Base-by-base conservation (phyloP, 92 coral and sea anemone genomes). In the Chrysogorgia sp. region DNA sequence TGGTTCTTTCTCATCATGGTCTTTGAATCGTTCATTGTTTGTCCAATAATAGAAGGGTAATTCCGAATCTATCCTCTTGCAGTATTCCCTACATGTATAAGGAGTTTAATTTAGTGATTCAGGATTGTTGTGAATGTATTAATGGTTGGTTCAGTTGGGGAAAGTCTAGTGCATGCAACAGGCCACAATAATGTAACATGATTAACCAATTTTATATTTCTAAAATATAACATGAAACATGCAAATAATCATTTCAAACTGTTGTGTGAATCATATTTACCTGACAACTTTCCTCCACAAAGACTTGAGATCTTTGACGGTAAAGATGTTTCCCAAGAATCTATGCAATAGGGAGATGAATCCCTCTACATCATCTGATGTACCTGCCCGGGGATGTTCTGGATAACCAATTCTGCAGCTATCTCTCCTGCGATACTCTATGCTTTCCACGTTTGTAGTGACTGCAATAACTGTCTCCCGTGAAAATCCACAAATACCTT, bases 391-490 rank as follows among this genome's bases (percentile, higher is more conserved):
- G 0, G 88, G 92, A 48, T 88, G 92, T 62, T 88, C 89, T 43
- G 72, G 89, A 69, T 76, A 84, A 10, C 92, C 92, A 76, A 84
- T 76, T 1, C 23, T 69, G 3, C 31, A 34, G 19, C 47, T 88
- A 29, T 80, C 79, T 17, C 88, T 63, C 50, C 91, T 80, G 3
- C 85, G 69, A 66, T 45, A 64, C 41, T 89, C 92, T 63, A 89
- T 33, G 31, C 92, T 89, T 30, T 89, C 87, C 10, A 89, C 85
- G 72, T 89, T 89, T 3, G 90, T 82, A 3, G 90, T 89, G 3
- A 89, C 81, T 34, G 92, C 92, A 30, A 89, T 82, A 0, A 85
- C 87, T 10, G 85, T 85, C 56, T 82, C 89, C 40, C 92, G 72
- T 20, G 89, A 88, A 43, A 88, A 88, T 2, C 92, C 88, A 70